Evolutionary conservation across 1,140 invertebrate genomes (phyloP).

Genomic region (Carposina sasakii): DNA sequence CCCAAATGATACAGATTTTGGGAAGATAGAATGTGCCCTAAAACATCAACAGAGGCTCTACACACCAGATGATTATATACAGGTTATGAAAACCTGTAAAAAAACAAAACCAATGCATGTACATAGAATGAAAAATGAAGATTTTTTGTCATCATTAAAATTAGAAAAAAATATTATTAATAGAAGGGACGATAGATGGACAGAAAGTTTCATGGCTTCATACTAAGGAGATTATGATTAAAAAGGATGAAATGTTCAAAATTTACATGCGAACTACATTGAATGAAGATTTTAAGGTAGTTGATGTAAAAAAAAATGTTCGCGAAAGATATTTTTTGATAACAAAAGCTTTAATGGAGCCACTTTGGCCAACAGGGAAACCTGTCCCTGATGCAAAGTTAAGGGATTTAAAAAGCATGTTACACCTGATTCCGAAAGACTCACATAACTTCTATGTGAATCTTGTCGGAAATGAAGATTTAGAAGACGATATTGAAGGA

Average conservation of each 20-base stretch:
- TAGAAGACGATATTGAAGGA: background rate
- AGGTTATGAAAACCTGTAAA: conserved; percentile 31
- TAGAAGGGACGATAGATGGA: background rate
- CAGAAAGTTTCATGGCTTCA: background rate
- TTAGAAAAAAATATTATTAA: conserved; percentile 12
- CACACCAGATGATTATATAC: conserved; percentile 32
- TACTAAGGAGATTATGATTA: conserved; percentile 6
- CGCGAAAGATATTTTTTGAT: conserved; percentile 4
- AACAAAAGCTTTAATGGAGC: background rate
- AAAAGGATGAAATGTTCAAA: background rate
- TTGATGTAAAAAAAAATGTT: conserved; percentile 17
- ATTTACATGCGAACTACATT: conserved; percentile 12
- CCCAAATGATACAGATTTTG: conserved; percentile 48
- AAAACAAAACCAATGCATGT: conserved; percentile 27
- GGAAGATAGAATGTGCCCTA: conserved; percentile 33
- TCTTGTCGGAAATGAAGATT: background rate
- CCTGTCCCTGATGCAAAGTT: conserved; percentile 14
- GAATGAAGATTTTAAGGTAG: conserved; percentile 6
- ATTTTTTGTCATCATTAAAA: conserved; percentile 3
- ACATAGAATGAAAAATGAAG: conserved; percentile 9
- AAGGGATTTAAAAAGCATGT: conserved; percentile 15
- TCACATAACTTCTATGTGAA: conserved; percentile 10
- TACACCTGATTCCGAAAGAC: conserved; percentile 15
- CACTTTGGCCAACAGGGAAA: conserved; percentile 17
- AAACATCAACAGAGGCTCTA: conserved; percentile 35